phyloP scores from a whole-genome alignment of 2,113 vertebrate genomes.

The Neomonachus schauinslandi region DNA sequence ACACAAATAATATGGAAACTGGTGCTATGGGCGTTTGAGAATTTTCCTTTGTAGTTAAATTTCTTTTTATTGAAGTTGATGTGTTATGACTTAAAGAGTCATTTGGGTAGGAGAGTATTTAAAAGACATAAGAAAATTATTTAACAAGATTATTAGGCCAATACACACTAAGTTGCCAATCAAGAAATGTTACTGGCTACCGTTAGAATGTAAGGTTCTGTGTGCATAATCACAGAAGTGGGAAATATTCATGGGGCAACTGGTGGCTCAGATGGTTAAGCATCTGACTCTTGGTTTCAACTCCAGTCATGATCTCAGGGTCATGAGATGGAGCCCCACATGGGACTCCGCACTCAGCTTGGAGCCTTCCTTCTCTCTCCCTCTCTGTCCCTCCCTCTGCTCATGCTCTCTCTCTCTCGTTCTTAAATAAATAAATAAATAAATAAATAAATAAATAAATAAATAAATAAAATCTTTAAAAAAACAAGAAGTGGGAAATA shows the following conservation, averaged over 20 bases:
- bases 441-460: too few relatives aligned
- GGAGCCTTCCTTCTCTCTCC: neutral
- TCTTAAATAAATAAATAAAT: too few relatives aligned
- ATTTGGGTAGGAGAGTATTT: neutral
- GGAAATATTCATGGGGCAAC: neutral
- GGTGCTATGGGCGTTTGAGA: neutral
- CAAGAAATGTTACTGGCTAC: neutral
- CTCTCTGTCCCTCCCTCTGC: neutral
- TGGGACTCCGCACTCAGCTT: neutral
- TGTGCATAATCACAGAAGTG: neutral
- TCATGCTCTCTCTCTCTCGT: neutral
- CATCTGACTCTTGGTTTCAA: neutral
- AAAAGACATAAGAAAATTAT: neutral
- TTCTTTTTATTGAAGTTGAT: conserved; percentile 27
- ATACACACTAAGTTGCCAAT: neutral
- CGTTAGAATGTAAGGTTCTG: neutral
- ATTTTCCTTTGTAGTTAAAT: neutral
- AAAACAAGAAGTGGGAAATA: neutral
- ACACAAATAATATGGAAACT: neutral
- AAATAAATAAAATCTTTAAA: neutral
- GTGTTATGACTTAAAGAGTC: neutral
- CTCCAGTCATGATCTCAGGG: neutral
- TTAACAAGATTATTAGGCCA: neutral
- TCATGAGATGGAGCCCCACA: neutral
- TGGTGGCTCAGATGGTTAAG: neutral